Percentiles rank a stretch among this genome's conserved stretches.
Evolutionary conservation across 2,113 vertebrate genomes (phyloP).

Genomic region (Agapornis roseicollis): DNA sequence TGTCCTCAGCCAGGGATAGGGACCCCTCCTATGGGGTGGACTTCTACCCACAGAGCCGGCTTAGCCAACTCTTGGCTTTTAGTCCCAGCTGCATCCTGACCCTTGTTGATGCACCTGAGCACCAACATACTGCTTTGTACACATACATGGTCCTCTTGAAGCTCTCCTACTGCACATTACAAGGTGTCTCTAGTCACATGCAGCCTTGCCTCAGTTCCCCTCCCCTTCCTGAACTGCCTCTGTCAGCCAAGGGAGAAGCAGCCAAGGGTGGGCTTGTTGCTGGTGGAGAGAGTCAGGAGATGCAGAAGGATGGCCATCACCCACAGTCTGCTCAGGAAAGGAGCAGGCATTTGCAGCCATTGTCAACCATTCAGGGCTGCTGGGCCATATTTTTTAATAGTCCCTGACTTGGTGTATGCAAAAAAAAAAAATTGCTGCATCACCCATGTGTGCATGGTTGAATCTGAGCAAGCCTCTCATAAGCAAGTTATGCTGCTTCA

Average conservation of each 20-base stretch:
- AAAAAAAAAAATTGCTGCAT: neutral
- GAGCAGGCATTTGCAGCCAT: neutral
- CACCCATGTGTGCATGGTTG: neutral
- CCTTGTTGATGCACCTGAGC: neutral
- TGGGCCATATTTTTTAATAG: neutral
- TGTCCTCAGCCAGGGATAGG: neutral
- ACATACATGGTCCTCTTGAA: neutral
- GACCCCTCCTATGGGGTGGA: neutral
- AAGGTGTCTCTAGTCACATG: neutral
- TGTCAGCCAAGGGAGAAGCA: neutral
- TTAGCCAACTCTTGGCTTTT: neutral
- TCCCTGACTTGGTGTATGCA: neutral
- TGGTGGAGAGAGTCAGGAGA: neutral
- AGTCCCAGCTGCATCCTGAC: neutral
- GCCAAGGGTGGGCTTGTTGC: neutral
- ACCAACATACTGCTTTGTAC: rapidly evolving
- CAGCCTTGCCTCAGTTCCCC: neutral
- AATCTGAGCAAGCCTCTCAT: neutral
- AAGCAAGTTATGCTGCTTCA: neutral
- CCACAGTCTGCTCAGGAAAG: neutral
- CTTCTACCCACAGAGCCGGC: rapidly evolving
- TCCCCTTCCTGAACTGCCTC: neutral
- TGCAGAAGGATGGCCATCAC: neutral
- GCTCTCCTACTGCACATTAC: neutral
- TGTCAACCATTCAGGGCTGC: neutral